Conservation (phyloP, 2,888 invertebrate species). For the Leptopilina myrica region DNA sequence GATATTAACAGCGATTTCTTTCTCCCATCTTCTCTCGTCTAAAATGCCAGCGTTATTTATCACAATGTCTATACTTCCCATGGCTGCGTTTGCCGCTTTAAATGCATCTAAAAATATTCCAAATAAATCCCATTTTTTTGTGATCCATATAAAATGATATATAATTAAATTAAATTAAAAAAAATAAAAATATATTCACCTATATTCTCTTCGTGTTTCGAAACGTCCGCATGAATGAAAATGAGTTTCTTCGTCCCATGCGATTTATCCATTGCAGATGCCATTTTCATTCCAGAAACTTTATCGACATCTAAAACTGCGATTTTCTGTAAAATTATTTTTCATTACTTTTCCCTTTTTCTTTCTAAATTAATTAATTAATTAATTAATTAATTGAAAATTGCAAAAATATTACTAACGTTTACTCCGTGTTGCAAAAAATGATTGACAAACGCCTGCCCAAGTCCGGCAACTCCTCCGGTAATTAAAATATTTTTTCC, state of each 20-base stretch:
- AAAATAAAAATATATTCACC: constrained; percentile 56
- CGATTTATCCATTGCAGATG: constrained; percentile 64
- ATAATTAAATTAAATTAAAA: not conserved
- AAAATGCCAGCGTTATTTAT: constrained; percentile 89
- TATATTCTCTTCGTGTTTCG: constrained; percentile 60
- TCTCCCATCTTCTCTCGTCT: constrained; percentile 86
- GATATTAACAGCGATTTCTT: constrained; percentile 86
- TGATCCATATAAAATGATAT: no score
- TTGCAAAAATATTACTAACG: constrained; percentile 57
- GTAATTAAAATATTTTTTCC: constrained; percentile 71
- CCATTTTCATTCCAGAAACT: constrained; percentile 57
- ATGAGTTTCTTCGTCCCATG: constrained; percentile 63
- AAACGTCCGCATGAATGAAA: constrained; percentile 67
- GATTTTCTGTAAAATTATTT: constrained; percentile 60
- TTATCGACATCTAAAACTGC: constrained; percentile 67
- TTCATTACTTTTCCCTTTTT: not conserved
- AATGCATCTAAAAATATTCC: constrained; percentile 81
- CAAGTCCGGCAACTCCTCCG: constrained; percentile 70
- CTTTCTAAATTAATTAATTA: no score
- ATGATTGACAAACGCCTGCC: constrained; percentile 68
- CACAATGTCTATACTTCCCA: constrained; percentile 84
- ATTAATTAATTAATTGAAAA: no score
- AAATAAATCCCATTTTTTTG: not conserved
- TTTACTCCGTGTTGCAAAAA: constrained; percentile 69
- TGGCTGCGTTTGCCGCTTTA: constrained; percentile 81